These are phyloP conservation scores for Penaeus vannamei DNA, from an alignment of 1,140 invertebrate species.

Conservation along the genomic window DNA sequence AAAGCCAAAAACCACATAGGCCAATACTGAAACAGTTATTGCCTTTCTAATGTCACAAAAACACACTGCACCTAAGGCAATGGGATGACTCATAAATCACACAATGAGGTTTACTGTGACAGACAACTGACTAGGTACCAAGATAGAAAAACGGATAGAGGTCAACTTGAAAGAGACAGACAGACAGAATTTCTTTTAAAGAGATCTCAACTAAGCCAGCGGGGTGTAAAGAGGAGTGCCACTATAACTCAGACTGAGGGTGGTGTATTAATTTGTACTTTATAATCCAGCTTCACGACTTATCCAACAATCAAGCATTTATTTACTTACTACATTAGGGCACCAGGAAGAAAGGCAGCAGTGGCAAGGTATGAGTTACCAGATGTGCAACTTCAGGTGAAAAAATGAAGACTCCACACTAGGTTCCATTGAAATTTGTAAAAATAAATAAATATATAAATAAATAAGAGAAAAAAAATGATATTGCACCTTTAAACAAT, in stretches of 20 bases:
- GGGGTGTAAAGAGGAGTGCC: conserved; percentile 66
- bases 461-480: no score
- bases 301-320: conserved; percentile 65
- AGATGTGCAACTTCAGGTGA: conserved; percentile 64
- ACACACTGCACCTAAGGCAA: conserved; percentile 57
- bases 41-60: conserved; percentile 62
- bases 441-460: neutral
- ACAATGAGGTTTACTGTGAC: conserved; percentile 57
- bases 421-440: conserved; percentile 44
- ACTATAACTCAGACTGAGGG: conserved; percentile 61
- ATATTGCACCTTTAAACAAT: conserved; percentile 26
- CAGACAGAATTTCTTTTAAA: conserved; percentile 47
- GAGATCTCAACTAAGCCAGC: conserved; percentile 65
- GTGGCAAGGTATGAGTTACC: conserved; percentile 62
- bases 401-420: conserved; percentile 45
- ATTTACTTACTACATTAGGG: conserved; percentile 65
- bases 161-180: conserved; percentile 57
- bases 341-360: conserved; percentile 65
- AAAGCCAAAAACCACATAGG: neutral
- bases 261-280: conserved; percentile 65
- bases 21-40: conserved; percentile 34
- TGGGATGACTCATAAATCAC: conserved; percentile 50
- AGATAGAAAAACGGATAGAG: conserved; percentile 58
- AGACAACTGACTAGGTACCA: conserved; percentile 61
- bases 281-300: conserved; percentile 65